Conservation (phyloP, 35 echinoderm and acorn worm species). For the Chiridota heheva region DNA sequence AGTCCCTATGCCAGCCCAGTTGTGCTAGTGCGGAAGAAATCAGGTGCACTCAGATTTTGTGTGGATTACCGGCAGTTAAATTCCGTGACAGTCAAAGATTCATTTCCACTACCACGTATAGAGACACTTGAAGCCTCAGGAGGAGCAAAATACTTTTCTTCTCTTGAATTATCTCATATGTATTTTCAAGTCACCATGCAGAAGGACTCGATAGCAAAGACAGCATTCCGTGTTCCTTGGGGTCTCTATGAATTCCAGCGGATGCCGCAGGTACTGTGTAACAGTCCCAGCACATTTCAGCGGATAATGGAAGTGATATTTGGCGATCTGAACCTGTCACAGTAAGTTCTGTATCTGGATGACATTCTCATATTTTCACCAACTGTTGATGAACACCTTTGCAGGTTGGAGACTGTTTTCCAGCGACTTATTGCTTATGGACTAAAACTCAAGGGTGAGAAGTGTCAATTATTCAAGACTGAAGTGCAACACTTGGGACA, state of each 20-base stretch:
- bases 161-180: too few relatives aligned
- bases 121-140: too few relatives aligned
- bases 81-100: conserved; percentile 37
- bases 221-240: too few relatives aligned
- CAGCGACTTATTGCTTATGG: neutral
- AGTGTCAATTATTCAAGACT: conserved; percentile 37
- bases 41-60: conserved; percentile 34
- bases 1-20: conserved; percentile 23
- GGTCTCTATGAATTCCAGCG: too few relatives aligned
- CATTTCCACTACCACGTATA: conserved; percentile 43
- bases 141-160: too few relatives aligned
- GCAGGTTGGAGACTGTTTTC: conserved; percentile 12
- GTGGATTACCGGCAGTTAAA: conserved; percentile 45
- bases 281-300: too few relatives aligned
- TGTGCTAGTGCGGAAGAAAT: conserved; percentile 47
- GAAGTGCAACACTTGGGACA: conserved; percentile 51
- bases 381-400: conserved; percentile 28
- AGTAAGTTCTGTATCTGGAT: conserved; percentile 19
- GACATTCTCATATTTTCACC: conserved; percentile 29
- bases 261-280: too few relatives aligned
- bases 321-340: conserved; percentile 12
- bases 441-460: conserved; percentile 35
- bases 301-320: conserved; percentile 21
- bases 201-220: too few relatives aligned
- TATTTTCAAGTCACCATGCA: too few relatives aligned